These are phyloP conservation scores for Caenorhabditis becei DNA, from an alignment of 2,888 invertebrate genomes.

Conservation along the genomic window DNA sequence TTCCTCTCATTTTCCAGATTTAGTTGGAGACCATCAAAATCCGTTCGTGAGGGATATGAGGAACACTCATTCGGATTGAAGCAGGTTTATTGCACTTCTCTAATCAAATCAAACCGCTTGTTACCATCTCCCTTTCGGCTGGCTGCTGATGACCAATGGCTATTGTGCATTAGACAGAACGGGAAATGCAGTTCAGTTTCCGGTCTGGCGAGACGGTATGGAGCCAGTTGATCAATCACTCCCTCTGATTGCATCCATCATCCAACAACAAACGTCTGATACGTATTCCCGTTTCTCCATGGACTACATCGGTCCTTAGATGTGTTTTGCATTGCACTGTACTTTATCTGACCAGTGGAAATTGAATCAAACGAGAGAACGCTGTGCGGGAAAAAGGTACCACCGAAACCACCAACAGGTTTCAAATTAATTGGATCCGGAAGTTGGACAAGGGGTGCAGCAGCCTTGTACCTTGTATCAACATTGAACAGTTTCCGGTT, in stretches of 20 bases:
- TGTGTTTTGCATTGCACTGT: background rate
- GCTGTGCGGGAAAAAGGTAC: conserved; percentile 6
- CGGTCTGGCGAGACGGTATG: conserved; percentile 34
- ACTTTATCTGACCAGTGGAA: conserved; percentile 6
- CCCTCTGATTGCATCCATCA: background rate
- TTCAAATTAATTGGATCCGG: conserved; percentile 61
- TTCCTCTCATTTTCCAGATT: conserved; percentile 21
- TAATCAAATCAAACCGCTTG: conserved; percentile 48
- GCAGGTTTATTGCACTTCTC: conserved; percentile 58
- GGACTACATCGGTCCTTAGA: conserved; percentile 1
- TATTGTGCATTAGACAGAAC: conserved; percentile 45
- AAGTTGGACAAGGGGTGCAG: conserved; percentile 44
- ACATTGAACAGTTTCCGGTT: conserved; percentile 58
- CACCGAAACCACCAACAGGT: conserved; percentile 52
- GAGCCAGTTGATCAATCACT: conserved; percentile 21
- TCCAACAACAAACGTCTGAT: no score
- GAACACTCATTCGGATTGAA: conserved; percentile 36
- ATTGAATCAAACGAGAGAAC: background rate
- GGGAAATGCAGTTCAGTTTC: conserved; percentile 30
- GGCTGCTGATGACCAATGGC: conserved; percentile 33
- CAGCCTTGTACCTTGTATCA: conserved; percentile 60
- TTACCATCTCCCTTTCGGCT: conserved; percentile 30
- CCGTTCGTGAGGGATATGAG: conserved; percentile 17
- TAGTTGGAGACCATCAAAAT: no score
- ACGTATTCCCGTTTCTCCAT: conserved; percentile 18